Evolutionary conservation across 1,140 invertebrate species (phyloP).

Genomic region (Paraescarpia echinospica): DNA sequence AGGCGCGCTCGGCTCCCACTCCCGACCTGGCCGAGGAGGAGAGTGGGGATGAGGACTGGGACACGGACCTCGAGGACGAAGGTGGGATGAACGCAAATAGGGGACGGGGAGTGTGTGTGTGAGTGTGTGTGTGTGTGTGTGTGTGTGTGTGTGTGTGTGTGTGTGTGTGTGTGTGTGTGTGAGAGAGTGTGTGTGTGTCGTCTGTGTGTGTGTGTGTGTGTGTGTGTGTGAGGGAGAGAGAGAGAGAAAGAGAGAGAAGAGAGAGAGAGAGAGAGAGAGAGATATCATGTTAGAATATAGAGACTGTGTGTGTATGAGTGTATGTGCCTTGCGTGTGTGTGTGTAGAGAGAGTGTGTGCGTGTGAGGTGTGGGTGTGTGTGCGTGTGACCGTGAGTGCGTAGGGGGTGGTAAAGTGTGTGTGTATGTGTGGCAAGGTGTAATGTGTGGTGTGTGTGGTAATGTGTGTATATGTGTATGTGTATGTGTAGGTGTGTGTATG

Average conservation of each 20-base stretch:
- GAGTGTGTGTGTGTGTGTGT: background rate
- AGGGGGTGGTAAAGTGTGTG: too few relatives aligned
- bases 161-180: background rate
- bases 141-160: background rate
- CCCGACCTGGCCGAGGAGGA: background rate
- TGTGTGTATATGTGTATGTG: background rate
- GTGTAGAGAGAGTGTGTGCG: background rate
- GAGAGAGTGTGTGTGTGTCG: background rate
- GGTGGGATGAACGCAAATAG: background rate
- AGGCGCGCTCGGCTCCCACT: background rate
- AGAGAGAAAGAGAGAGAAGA: too few relatives aligned
- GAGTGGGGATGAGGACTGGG: background rate
- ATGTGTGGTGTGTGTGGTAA: background rate
- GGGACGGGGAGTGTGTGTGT: background rate
- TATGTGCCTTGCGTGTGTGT: background rate
- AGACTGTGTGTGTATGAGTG: too few relatives aligned
- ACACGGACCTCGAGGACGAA: background rate
- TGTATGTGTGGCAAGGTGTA: background rate
- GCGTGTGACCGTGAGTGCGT: too few relatives aligned
- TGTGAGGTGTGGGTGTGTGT: background rate
- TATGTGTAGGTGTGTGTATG: background rate
- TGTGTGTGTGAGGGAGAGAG: too few relatives aligned
- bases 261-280: too few relatives aligned
- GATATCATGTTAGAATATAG: too few relatives aligned
- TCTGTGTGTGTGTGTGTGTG: too few relatives aligned